These are phyloP conservation scores for Erinaceus europaeus DNA, from an alignment of 2,113 vertebrate species.

Conservation along the genomic window DNA sequence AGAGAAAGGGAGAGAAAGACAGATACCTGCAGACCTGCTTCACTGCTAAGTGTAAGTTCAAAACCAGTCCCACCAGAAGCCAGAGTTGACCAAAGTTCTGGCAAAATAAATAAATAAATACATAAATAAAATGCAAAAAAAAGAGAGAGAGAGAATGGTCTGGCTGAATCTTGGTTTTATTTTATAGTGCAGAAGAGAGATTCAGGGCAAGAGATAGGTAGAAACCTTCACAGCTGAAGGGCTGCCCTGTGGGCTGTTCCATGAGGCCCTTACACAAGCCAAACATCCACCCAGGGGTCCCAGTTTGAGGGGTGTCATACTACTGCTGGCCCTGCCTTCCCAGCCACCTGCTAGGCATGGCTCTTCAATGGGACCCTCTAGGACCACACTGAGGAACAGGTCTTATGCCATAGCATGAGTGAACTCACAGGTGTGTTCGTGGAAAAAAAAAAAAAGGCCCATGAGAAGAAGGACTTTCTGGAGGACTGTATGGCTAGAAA, in stretches of 20 bases:
- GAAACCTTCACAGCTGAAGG: not conserved
- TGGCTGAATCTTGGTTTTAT: too few relatives aligned
- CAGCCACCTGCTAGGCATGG: too few relatives aligned
- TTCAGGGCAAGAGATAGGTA: not conserved
- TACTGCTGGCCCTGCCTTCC: not conserved
- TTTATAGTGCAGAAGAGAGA: not conserved
- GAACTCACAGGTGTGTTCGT: not conserved
- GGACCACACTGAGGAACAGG: not conserved
- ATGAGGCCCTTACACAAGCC: not conserved
- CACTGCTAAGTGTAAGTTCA: too few relatives aligned
- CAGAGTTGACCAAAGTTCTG: too few relatives aligned
- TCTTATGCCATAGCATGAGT: not conserved
- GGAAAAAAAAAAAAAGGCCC: not conserved
- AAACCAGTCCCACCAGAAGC: too few relatives aligned
- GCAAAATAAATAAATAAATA: too few relatives aligned
- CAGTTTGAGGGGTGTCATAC: accelerated
- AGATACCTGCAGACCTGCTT: too few relatives aligned
- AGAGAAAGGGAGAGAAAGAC: too few relatives aligned
- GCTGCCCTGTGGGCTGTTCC: not conserved
- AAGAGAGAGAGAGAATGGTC: too few relatives aligned
- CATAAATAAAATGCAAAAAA: too few relatives aligned
- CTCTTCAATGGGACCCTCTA: not conserved
- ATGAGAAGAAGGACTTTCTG: not conserved
- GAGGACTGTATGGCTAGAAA: not conserved
- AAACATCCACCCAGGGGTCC: not conserved